phyloP scores from a whole-genome alignment of 1,140 invertebrate species.

The Zaprionus kolodkinae region DNA sequence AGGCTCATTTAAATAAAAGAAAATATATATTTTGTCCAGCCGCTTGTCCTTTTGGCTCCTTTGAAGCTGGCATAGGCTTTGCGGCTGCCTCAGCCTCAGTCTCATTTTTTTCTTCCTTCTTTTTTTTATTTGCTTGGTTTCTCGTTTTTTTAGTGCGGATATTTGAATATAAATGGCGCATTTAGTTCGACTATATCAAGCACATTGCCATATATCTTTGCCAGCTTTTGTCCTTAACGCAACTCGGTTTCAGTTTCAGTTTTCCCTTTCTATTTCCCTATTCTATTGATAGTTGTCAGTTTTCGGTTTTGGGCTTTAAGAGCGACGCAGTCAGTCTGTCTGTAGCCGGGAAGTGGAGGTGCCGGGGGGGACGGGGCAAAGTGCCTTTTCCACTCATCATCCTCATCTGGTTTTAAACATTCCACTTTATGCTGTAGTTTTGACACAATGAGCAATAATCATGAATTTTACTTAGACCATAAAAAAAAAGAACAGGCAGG shows the following conservation, averaged over 20 bases:
- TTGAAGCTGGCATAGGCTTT: slow-evolving; percentile 53
- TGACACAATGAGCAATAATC: slow-evolving; percentile 82
- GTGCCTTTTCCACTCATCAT: slow-evolving; percentile 50
- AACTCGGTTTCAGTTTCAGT: slow-evolving; percentile 33
- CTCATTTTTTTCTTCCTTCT: slow-evolving; percentile 14
- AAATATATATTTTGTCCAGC: slow-evolving; percentile 73
- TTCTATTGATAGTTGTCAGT: slow-evolving; percentile 63
- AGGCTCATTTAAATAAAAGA: slow-evolving; percentile 79
- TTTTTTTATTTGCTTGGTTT: slow-evolving; percentile 69
- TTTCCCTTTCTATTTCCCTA: slow-evolving; percentile 36
- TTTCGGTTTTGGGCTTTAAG: slow-evolving; percentile 39
- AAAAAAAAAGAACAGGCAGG: slow-evolving; percentile 57
- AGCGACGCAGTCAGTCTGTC: not conserved
- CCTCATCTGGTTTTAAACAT: slow-evolving; percentile 77
- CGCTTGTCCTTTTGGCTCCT: slow-evolving; percentile 52
- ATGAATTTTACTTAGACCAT: slow-evolving; percentile 81
- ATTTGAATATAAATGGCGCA: slow-evolving; percentile 82
- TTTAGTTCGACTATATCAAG: slow-evolving; percentile 82
- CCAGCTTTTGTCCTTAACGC: slow-evolving; percentile 57
- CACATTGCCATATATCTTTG: slow-evolving; percentile 79
- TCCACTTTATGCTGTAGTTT: slow-evolving; percentile 81
- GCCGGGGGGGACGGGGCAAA: not conserved
- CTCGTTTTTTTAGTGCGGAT: slow-evolving; percentile 78
- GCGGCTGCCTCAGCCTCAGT: slow-evolving; percentile 12
- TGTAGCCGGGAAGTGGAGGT: not conserved